Evolutionary conservation across 2,113 vertebrate species (phyloP).

Genomic region (Tenrec ecaudatus): DNA sequence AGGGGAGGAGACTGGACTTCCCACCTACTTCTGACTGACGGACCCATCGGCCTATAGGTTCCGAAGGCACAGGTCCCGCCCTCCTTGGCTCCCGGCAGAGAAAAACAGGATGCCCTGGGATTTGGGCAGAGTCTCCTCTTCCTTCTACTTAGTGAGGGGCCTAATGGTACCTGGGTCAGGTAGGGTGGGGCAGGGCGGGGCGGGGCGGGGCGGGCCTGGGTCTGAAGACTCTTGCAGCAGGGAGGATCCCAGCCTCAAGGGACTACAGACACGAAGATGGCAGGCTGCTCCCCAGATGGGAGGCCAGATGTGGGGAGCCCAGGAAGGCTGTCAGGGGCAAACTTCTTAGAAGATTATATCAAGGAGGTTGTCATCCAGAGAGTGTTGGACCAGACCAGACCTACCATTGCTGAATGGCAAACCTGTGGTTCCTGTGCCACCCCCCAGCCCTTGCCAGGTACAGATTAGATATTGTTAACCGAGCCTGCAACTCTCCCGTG

Average conservation of each 20-base stretch:
- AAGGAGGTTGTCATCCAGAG: not conserved
- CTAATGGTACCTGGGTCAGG: not conserved
- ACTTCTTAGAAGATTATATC: not conserved
- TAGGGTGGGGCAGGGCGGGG: not conserved
- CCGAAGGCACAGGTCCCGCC: not conserved
- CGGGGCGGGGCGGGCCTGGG: not conserved
- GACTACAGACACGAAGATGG: not conserved
- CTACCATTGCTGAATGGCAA: no score
- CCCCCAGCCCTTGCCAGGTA: not conserved
- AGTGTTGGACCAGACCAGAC: not conserved
- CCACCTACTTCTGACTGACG: not conserved
- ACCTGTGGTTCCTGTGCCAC: not conserved
- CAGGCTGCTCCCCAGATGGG: not conserved
- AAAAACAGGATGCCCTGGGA: not conserved
- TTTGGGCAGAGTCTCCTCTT: not conserved
- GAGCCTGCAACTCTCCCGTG: not conserved
- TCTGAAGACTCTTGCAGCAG: not conserved
- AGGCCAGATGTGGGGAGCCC: not conserved
- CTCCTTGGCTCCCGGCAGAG: not conserved
- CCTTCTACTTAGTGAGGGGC: not conserved
- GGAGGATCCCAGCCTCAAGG: not conserved
- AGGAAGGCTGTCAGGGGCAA: conserved; percentile 17
- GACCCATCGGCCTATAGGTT: not conserved
- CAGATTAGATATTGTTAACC: not conserved
- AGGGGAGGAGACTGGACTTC: not conserved